A percentile compares a stretch with the other conserved stretches of the same genome.
phyloP scores from a whole-genome alignment of 2,797 vertebrate genomes.

The Alosa sapidissima region DNA sequence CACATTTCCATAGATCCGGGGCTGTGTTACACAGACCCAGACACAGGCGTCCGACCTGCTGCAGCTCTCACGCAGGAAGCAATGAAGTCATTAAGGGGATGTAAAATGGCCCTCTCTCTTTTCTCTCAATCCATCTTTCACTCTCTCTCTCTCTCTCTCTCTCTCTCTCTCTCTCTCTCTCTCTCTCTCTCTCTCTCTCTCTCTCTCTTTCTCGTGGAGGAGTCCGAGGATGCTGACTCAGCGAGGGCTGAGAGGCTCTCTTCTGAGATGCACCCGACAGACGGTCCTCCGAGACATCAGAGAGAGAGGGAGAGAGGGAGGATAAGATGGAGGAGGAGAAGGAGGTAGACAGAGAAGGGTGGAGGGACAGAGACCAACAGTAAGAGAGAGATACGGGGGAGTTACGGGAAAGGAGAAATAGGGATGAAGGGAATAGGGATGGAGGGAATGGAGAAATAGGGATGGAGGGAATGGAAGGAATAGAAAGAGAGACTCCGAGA shows the following conservation, averaged over 20 bases:
- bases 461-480: background rate
- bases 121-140: background rate
- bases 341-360: background rate
- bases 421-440: background rate
- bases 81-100: background rate
- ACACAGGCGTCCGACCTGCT: background rate
- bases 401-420: background rate
- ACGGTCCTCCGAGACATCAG: conserved; percentile 7
- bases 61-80: background rate
- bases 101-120: background rate
- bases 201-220: background rate
- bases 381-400: background rate
- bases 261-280: conserved; percentile 14
- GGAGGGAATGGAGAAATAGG: background rate
- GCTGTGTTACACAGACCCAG: background rate
- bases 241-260: background rate
- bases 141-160: background rate
- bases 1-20: background rate
- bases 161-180: background rate
- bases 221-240: conserved; percentile 15
- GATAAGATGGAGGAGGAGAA: background rate
- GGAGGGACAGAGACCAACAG: background rate
- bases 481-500: background rate
- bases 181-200: background rate
- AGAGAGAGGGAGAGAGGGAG: background rate